These are phyloP conservation scores for Gouania willdenowi DNA, from an alignment of 2,797 vertebrate genomes.

Conservation along the genomic window DNA sequence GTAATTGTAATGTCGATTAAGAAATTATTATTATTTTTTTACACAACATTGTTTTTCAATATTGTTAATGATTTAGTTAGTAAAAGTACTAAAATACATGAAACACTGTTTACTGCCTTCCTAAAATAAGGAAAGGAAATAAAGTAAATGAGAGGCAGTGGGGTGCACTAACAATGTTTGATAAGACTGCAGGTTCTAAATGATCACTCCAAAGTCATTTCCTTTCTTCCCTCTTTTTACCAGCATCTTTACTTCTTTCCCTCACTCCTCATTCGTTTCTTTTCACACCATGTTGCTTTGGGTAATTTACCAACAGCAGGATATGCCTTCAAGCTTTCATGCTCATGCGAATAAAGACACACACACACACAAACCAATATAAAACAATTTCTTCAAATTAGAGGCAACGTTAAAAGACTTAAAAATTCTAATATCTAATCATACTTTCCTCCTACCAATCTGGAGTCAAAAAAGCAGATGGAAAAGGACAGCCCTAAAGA, in stretches of 20 bases:
- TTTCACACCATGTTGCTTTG: slow-evolving; percentile 51
- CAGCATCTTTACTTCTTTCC: slow-evolving; percentile 26
- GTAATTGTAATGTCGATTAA: slow-evolving; percentile 17
- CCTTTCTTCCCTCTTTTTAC: slow-evolving; percentile 9
- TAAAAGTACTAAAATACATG: too few species aligned
- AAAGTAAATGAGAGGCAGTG: slow-evolving; percentile 52
- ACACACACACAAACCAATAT: slow-evolving; percentile 5
- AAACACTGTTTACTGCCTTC: too few species aligned
- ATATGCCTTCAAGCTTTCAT: slow-evolving; percentile 53
- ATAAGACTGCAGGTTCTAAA: slow-evolving; percentile 59
- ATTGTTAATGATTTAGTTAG: too few species aligned
- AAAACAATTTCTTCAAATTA: slow-evolving; percentile 41
- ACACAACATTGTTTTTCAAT: neutral
- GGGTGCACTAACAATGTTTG: slow-evolving; percentile 61
- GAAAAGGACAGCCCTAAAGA: slow-evolving; percentile 1
- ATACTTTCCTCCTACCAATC: slow-evolving; percentile 11
- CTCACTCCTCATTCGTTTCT: slow-evolving; percentile 25
- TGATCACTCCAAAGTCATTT: slow-evolving; percentile 47
- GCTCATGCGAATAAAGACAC: slow-evolving; percentile 49
- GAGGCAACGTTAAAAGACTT: slow-evolving; percentile 39
- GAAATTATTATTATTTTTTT: too few species aligned
- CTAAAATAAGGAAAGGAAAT: neutral
- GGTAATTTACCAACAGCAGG: slow-evolving; percentile 67
- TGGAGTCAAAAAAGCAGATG: slow-evolving; percentile 21
- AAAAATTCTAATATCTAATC: slow-evolving; percentile 35